Evolutionary conservation across 2,113 vertebrate species (phyloP).

Genomic region (Mohoua ochrocephala): DNA sequence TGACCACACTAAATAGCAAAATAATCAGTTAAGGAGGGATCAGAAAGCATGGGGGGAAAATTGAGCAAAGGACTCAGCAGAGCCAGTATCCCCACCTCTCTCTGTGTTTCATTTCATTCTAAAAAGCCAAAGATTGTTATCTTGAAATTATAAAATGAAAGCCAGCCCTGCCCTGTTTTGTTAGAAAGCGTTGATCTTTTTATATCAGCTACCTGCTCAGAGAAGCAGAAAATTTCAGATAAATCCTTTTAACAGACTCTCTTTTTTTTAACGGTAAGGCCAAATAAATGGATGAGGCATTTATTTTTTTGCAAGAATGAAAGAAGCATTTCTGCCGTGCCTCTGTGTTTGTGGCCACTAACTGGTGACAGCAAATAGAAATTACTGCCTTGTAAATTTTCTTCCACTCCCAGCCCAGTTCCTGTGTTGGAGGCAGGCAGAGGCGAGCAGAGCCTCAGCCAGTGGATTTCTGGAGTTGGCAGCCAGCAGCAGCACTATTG

Average conservation of each 20-base stretch:
- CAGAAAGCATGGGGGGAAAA: not conserved
- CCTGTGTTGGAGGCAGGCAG: not conserved
- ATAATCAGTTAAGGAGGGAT: not conserved
- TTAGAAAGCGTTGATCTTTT: not conserved
- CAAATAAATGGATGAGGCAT: not conserved
- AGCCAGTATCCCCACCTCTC: not conserved
- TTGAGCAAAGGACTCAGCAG: not conserved
- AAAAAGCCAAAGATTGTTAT: not conserved
- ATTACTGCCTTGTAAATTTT: not conserved
- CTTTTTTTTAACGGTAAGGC: not conserved
- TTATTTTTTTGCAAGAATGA: not conserved
- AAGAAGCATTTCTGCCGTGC: not conserved
- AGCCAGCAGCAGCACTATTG: not conserved
- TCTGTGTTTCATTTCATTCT: not conserved
- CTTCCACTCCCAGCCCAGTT: not conserved
- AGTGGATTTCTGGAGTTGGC: not conserved
- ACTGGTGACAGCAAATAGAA: not conserved
- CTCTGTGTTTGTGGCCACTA: not conserved
- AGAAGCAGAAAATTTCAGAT: not conserved
- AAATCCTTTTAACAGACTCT: not conserved
- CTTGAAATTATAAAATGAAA: not conserved
- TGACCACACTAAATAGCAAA: not conserved
- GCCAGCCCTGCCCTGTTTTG: not conserved
- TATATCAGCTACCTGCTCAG: not conserved
- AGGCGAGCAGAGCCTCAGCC: not conserved